A percentile compares a stretch with the other conserved stretches of the same genome.
phyloP scores from a whole-genome alignment of 2,113 vertebrate genomes.

The Clarias batrachus region DNA sequence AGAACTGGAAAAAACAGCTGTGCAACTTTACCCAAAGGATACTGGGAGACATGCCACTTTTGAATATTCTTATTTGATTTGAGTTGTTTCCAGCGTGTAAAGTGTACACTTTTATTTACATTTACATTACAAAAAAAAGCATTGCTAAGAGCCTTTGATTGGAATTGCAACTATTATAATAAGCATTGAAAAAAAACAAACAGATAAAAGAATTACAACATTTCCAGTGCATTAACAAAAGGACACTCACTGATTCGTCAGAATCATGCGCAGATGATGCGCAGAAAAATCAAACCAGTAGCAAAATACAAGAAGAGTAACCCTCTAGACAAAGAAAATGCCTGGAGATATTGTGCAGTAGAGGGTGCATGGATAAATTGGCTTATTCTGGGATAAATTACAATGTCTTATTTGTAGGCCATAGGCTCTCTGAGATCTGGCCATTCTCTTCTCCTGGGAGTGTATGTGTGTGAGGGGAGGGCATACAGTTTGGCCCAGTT shows the following conservation, averaged over 20 bases:
- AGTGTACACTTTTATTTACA: background rate
- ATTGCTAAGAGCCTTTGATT: background rate
- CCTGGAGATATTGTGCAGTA: no score
- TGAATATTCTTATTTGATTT: background rate
- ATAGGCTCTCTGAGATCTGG: no score
- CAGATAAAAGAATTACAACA: background rate
- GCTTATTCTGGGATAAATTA: no score
- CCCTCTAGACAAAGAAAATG: no score
- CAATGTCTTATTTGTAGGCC: no score
- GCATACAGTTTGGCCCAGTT: no score
- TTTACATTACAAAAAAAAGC: background rate
- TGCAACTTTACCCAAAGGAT: background rate
- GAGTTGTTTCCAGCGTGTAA: background rate
- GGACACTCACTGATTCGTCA: background rate
- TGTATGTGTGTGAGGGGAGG: no score
- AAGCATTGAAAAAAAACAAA: background rate
- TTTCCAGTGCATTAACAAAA: background rate
- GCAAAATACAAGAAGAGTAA: background rate
- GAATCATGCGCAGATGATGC: no score
- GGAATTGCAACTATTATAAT: background rate
- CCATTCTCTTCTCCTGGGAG: no score
- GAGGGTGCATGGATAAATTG: no score
- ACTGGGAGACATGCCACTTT: background rate
- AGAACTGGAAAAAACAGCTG: background rate
- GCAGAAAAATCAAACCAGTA: background rate